Conservation (phyloP, 2,888 invertebrate genomes). For the Psococerastis gibbosa region DNA sequence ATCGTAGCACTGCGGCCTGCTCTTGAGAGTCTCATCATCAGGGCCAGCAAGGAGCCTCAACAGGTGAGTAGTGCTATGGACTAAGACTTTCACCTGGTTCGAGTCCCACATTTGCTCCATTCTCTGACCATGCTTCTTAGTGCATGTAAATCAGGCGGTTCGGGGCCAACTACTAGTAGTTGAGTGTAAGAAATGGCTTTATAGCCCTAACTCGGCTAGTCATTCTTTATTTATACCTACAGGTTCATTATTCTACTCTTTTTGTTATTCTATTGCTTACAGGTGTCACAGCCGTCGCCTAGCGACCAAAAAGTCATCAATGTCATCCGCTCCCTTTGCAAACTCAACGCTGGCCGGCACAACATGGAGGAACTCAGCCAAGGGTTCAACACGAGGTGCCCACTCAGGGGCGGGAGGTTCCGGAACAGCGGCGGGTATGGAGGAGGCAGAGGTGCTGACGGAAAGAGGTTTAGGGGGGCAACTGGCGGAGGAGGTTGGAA, state of each 20-base stretch:
- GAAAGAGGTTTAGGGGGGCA: conserved; percentile 16
- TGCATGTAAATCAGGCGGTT: too few relatives aligned
- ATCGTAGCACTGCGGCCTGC: conserved; percentile 77
- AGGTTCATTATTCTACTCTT: too few relatives aligned
- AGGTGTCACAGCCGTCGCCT: conserved; percentile 34
- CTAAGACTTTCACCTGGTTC: too few relatives aligned
- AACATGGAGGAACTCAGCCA: conserved; percentile 35
- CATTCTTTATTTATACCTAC: too few relatives aligned
- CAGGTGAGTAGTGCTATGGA: too few relatives aligned
- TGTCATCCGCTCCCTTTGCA: conserved; percentile 54
- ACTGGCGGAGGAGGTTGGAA: too few relatives aligned
- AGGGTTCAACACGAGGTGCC: conserved; percentile 18
- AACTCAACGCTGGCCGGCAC: conserved; percentile 55
- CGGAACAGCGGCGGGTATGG: conserved; percentile 3
- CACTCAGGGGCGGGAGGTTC: conserved; percentile 24
- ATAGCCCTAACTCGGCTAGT: too few relatives aligned
- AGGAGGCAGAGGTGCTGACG: conserved; percentile 10
- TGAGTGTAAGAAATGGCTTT: too few relatives aligned
- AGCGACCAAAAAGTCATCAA: conserved; percentile 46
- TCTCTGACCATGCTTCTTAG: too few relatives aligned
- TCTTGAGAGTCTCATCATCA: conserved; percentile 64
- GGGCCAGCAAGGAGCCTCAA: conserved; percentile 64
- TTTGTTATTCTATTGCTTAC: too few relatives aligned
- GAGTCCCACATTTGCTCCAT: too few relatives aligned
- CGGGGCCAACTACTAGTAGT: too few relatives aligned